Percentiles rank a stretch among this genome's conserved stretches.
Conservation (phyloP, 2,797 vertebrate genomes). For the Rhinoraja longicauda region DNA sequence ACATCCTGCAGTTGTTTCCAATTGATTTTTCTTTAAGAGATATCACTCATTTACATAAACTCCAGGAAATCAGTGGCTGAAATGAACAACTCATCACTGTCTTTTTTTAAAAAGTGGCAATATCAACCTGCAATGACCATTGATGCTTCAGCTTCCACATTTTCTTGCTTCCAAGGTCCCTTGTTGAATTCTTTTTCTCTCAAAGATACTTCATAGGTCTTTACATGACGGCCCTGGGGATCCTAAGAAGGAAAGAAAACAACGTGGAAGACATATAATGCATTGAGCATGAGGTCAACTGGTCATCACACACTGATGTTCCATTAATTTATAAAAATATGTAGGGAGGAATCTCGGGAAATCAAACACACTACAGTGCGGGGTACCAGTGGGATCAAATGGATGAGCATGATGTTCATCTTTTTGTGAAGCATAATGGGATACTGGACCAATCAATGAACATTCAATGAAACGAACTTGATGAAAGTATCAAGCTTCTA, state of each 20-base stretch:
- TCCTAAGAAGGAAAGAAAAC: slow-evolving; percentile 59
- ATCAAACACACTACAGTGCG: neutral
- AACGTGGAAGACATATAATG: neutral
- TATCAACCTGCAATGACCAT: slow-evolving; percentile 93
- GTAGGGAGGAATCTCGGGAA: neutral
- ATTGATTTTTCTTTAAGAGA: neutral
- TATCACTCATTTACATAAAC: neutral
- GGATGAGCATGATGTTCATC: neutral
- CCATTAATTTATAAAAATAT: too few species aligned
- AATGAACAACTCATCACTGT: neutral
- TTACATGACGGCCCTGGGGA: slow-evolving; percentile 93
- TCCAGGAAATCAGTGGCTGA: neutral
- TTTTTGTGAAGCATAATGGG: neutral
- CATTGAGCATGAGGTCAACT: neutral
- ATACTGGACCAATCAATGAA: neutral
- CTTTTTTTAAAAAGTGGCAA: neutral
- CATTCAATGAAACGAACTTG: neutral
- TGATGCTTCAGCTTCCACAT: slow-evolving; percentile 92
- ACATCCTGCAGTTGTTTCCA: neutral
- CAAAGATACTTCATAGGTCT: slow-evolving; percentile 94
- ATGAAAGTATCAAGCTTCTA: neutral
- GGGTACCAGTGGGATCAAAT: neutral
- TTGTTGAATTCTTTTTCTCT: slow-evolving; percentile 97
- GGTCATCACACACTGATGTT: neutral
- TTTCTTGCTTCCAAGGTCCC: slow-evolving; percentile 98